Evolutionary conservation across 2,113 vertebrate species (phyloP), one percentile per base, ranked within the genome.

Genomic region (Chaetodon auriga): DNA sequence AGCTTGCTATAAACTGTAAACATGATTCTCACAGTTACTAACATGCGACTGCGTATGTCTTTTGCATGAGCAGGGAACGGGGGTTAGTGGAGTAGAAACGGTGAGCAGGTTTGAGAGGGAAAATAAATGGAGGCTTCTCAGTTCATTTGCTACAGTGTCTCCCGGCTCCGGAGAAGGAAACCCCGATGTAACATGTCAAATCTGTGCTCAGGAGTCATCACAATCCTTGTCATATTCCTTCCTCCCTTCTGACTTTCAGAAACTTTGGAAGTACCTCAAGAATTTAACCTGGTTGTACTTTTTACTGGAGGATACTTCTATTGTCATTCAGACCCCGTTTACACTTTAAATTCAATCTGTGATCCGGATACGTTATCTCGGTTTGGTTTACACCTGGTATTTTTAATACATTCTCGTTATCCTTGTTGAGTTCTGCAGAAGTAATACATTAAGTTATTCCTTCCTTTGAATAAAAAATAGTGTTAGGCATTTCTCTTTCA

Each of bases 111-210:
- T 81, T 84, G 55, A 15, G 53, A 82, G 49, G 36, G 61, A 87
- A 88, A 89, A 88, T 84, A 91, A 93, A 90, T 88, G 82, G 83
- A 84, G 55, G 74, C 76, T 91, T 92, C 76, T 92, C 89, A 85
- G 68, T 88, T 92, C 77, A 89, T 88, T 92, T 91, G 78, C 78
- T 82, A 9, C 88, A 86, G 83, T 82, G 76, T 87, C 88, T 89
- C 70, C 65, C 70, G 86, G 85, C 55, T 73, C 78, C 83, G 80
- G 78, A 81, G 81, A 87, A 70, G 76, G 80, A 89, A 88, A 80
- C 68, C 46, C 9, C 81, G 71, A 51, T 90, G 88, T 86, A 81
- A 85, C 82, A 80, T 77, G 74, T 93, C 91, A 92, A 88, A 89
- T 81, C 21, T 87, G 58, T 66, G 78, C 83, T 88, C 70, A 79